Conservation (phyloP, 2,888 invertebrate species). For the Ichneumon xanthorius region DNA sequence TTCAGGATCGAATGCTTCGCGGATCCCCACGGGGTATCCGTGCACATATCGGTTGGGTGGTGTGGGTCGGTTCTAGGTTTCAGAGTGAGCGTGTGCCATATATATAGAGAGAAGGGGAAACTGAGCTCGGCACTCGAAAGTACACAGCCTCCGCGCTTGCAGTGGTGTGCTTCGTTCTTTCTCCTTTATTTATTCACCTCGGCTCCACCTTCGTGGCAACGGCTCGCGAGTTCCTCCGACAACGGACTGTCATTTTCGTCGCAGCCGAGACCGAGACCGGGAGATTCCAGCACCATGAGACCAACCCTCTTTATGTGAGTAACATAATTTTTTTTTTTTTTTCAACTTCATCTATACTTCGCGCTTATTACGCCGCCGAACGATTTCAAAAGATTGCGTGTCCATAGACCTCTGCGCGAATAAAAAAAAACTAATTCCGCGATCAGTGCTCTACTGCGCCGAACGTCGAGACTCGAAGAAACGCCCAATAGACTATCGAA, state of each 20-base stretch:
- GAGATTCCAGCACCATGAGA: slow-evolving; percentile 76
- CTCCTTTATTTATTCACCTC: slow-evolving; percentile 75
- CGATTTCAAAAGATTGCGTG: neutral
- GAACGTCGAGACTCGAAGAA: neutral
- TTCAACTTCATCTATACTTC: neutral
- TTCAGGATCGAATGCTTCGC: neutral
- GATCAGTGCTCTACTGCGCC: neutral
- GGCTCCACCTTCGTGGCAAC: slow-evolving; percentile 76
- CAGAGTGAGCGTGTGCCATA: slow-evolving; percentile 76
- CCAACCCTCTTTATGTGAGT: slow-evolving; percentile 79
- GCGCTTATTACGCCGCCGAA: neutral
- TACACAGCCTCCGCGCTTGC: slow-evolving; percentile 83
- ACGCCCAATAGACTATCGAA: neutral
- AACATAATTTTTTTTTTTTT: neutral
- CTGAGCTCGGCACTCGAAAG: slow-evolving; percentile 81
- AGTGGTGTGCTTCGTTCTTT: slow-evolving; percentile 77
- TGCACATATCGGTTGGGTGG: slow-evolving; percentile 44
- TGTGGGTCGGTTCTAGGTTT: slow-evolving; percentile 59
- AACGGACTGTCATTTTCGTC: slow-evolving; percentile 70
- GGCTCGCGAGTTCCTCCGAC: slow-evolving; percentile 69
- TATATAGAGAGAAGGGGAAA: slow-evolving; percentile 83
- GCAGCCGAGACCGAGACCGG: slow-evolving; percentile 69
- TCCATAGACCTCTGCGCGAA: too few relatives aligned
- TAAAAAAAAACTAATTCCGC: too few relatives aligned
- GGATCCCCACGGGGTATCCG: slow-evolving; percentile 21